Evolutionary conservation across 2,113 vertebrate genomes (phyloP), one percentile per base, ranked within the genome.

Genomic region (Ochotona curzoniae): DNA sequence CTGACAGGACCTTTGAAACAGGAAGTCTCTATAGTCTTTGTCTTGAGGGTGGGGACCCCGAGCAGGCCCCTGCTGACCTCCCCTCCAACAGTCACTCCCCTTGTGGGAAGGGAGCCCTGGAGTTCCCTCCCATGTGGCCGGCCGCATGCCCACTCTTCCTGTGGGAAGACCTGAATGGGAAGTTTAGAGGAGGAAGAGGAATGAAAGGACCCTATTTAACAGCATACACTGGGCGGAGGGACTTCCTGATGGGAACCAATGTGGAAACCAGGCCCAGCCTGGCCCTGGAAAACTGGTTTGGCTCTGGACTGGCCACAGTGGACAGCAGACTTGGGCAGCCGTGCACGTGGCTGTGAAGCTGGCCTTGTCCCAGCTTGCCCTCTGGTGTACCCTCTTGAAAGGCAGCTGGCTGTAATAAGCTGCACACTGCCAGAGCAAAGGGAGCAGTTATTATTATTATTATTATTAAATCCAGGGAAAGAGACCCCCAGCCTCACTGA

Each of bases 211-310:
- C 90, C 96, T 61, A 96, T 96, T 97, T 97, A 97, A 96, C 15
- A 20, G 94, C 12, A 30, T 93, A 95, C 63, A 86, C 83, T 97
- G 98, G 98, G 98, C 94, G 97, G 98, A 97, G 98, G 97, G 96
- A 61, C 97, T 98, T 98, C 98, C 98, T 97, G 97, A 97, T 84
- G 26, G 87, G 96, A 97, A 97, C 85, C 78, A 85, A 25, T 30
- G 95, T 1, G 95, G 97, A 97, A 96, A 96, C 96, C 89, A 79
- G 97, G 97, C 97, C 97, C 96, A 83, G 90, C 94, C 96, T 97
- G 97, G 97, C 98, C 97, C 97, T 93, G 97, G 97, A 98, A 98
- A 98, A 97, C 98, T 98, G 98, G 97, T 98, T 98, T 98, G 98
- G 97, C 98, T 95, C 93, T 38, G 1, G 54, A 97, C 93, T 75